Conservation (phyloP, 2,888 invertebrate genomes). For the Thelaira solivaga region DNA sequence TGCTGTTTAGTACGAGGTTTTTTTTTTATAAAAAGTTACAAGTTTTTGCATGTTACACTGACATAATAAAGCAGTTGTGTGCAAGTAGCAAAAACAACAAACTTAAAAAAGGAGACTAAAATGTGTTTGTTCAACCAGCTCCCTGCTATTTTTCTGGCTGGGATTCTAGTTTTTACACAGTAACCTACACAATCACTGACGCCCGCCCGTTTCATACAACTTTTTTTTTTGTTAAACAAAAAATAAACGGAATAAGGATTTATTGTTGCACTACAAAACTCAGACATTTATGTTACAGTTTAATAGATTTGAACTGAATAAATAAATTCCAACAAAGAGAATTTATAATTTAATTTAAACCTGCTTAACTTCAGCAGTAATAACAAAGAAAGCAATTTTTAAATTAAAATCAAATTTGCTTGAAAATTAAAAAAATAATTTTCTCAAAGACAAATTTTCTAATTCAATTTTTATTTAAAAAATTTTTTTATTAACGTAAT, state of each 20-base stretch:
- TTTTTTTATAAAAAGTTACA: too few relatives aligned
- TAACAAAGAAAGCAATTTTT: constrained; percentile 4
- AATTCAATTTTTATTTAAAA: too few relatives aligned
- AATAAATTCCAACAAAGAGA: constrained; percentile 10
- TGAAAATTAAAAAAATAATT: too few relatives aligned
- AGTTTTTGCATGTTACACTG: constrained; percentile 45
- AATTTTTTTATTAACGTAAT: too few relatives aligned
- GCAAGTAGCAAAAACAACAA: constrained; percentile 20
- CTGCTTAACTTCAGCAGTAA: background rate
- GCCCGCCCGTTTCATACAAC: background rate
- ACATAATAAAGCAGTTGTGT: constrained; percentile 47
- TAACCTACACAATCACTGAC: background rate
- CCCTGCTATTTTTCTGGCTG: constrained; percentile 5
- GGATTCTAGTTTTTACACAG: background rate
- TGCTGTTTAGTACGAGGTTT: too few relatives aligned
- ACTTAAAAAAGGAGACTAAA: constrained; percentile 7
- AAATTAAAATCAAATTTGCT: too few relatives aligned
- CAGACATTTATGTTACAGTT: background rate
- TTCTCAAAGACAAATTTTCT: too few relatives aligned
- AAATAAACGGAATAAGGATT: background rate
- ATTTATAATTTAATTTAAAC: constrained; percentile 32
- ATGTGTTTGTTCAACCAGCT: background rate
- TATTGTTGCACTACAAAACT: constrained; percentile 9
- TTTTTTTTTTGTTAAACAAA: background rate
- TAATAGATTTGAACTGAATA: background rate